phyloP scores from a whole-genome alignment of 2,888 invertebrate genomes.

The Heliconius erato region DNA sequence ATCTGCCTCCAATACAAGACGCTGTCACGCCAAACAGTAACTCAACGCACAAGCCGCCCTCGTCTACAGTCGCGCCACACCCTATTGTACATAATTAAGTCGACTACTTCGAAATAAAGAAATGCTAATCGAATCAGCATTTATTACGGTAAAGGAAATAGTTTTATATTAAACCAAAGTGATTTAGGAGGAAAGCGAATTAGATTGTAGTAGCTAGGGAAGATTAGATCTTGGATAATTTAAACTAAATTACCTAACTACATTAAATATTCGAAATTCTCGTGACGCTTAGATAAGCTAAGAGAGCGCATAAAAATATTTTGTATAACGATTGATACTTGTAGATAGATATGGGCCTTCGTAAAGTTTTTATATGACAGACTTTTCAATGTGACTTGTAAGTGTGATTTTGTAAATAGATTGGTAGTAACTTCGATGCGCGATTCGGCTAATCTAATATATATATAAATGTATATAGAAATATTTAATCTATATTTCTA shows the following conservation, averaged over 20 bases:
- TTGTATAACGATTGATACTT: constrained; percentile 82
- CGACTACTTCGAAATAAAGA: constrained; percentile 45
- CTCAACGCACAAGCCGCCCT: not conserved
- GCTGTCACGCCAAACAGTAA: not conserved
- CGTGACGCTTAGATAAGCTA: constrained; percentile 68
- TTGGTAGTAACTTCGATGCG: constrained; percentile 63
- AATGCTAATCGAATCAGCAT: constrained; percentile 76
- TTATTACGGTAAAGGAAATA: constrained; percentile 74
- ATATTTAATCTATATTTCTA: constrained; percentile 62
- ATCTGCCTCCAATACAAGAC: not conserved
- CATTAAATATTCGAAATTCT: constrained; percentile 65
- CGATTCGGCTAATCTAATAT: constrained; percentile 47
- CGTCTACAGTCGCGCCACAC: constrained; percentile 52
- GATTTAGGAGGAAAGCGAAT: constrained; percentile 67
- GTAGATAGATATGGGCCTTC: constrained; percentile 73
- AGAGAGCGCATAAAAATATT: constrained; percentile 80
- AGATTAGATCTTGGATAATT: constrained; percentile 65
- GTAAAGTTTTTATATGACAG: constrained; percentile 82
- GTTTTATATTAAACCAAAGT: constrained; percentile 69
- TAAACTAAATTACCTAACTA: constrained; percentile 51
- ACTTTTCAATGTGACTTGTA: constrained; percentile 83
- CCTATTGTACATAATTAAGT: constrained; percentile 30
- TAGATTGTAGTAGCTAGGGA: constrained; percentile 77
- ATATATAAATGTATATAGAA: constrained; percentile 47
- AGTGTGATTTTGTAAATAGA: constrained; percentile 83